These are phyloP conservation scores for Xenopus laevis DNA, from an alignment of 2,113 vertebrate genomes.

Conservation along the genomic window DNA sequence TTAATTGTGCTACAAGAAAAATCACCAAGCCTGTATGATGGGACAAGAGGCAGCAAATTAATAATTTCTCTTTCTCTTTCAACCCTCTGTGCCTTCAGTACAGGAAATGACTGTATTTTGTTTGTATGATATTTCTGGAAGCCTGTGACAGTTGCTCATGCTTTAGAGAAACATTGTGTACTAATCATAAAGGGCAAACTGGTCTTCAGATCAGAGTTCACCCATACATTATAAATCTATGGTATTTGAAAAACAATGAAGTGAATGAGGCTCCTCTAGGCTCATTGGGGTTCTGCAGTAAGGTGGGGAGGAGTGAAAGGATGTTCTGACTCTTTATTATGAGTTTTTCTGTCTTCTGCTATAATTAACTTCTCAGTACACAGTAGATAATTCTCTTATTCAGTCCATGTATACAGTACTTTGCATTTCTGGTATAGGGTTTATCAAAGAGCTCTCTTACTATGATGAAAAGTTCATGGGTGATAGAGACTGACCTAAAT, in stretches of 20 bases:
- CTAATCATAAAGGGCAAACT: slow-evolving; percentile 40
- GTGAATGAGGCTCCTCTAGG: slow-evolving; percentile 25
- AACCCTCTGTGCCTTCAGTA: slow-evolving; percentile 22
- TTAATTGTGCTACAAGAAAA: slow-evolving; percentile 28
- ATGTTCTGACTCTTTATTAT: background rate
- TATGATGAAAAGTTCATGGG: too few relatives aligned
- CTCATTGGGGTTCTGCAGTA: slow-evolving; percentile 28
- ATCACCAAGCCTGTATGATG: background rate
- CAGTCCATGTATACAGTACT: too few relatives aligned
- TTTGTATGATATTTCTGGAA: slow-evolving; percentile 43
- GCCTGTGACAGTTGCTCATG: slow-evolving; percentile 20
- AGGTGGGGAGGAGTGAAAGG: background rate
- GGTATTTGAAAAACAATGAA: slow-evolving; percentile 42
- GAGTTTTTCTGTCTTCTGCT: background rate
- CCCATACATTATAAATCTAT: slow-evolving; percentile 44
- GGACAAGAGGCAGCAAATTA: slow-evolving; percentile 16
- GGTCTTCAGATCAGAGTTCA: slow-evolving; percentile 40
- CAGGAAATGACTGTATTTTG: slow-evolving; percentile 41
- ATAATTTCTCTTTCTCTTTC: slow-evolving; percentile 41
- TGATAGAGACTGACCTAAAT: too few relatives aligned
- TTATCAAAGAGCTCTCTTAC: too few relatives aligned
- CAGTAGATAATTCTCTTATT: too few relatives aligned
- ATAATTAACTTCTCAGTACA: background rate
- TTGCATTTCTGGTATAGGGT: too few relatives aligned
- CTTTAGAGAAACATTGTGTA: slow-evolving; percentile 41